Conservation (phyloP, 2,113 vertebrate species). For the Sinocyclocheilus maitianheensis region DNA sequence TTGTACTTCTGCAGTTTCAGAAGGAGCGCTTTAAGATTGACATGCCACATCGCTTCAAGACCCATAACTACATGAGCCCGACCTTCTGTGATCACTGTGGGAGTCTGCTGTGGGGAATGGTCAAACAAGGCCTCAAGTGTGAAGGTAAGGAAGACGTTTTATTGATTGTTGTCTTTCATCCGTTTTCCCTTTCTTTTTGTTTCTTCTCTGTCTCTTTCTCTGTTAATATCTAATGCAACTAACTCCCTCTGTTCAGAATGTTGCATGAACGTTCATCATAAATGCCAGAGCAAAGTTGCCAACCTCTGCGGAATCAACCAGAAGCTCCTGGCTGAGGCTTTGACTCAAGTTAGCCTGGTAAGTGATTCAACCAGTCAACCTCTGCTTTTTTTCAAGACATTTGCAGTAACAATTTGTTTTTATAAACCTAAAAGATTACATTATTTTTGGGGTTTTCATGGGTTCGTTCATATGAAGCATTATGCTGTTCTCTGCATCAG, state of each 20-base stretch:
- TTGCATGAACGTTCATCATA: constrained; percentile 95
- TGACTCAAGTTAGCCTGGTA: constrained; percentile 95
- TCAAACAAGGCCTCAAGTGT: constrained; percentile 96
- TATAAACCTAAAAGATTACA: neutral
- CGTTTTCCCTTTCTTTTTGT: neutral
- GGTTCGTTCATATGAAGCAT: too few relatives aligned
- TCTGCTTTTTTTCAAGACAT: neutral
- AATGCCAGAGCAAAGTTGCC: constrained; percentile 96
- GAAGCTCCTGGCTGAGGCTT: constrained; percentile 94
- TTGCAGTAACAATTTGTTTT: neutral
- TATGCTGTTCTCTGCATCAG: neutral
- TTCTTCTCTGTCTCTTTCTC: neutral
- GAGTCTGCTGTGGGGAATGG: constrained; percentile 96
- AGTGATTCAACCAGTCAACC: constrained; percentile 45
- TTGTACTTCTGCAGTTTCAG: constrained; percentile 84
- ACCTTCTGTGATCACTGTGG: constrained; percentile 99
- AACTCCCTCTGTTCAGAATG: constrained; percentile 79
- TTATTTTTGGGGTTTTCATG: neutral
- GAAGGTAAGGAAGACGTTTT: constrained; percentile 80
- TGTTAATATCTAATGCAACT: neutral
- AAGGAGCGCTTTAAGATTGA: constrained; percentile 99
- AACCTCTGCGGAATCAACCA: constrained; percentile 99
- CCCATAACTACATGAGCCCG: constrained; percentile 97
- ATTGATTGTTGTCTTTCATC: neutral
- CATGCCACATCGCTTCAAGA: constrained; percentile 96